These are phyloP conservation scores for Lithophane leautieri DNA, from an alignment of 2,888 invertebrate genomes.

Conservation along the genomic window DNA sequence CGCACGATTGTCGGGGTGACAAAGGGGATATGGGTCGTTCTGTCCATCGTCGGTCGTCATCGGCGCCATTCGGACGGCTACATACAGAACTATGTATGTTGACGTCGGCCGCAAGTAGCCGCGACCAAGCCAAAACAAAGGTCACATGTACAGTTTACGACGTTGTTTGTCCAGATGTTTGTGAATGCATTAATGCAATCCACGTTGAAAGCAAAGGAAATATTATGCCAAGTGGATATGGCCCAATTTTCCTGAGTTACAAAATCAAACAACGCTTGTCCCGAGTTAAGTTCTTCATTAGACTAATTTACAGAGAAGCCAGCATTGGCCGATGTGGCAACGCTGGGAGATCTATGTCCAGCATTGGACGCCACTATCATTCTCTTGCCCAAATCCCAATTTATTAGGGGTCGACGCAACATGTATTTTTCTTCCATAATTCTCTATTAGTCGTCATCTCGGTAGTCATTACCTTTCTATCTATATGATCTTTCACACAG, in stretches of 20 bases:
- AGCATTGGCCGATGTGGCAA: too few relatives aligned
- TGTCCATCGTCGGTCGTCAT: neutral
- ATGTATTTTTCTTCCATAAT: neutral
- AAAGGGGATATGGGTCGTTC: neutral
- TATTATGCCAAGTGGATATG: slow-evolving; percentile 8
- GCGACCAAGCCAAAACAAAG: slow-evolving; percentile 30
- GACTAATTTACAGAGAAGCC: neutral
- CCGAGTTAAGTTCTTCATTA: neutral
- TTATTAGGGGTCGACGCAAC: neutral
- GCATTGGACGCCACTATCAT: neutral
- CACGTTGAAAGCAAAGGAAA: slow-evolving; percentile 21
- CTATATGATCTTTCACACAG: neutral
- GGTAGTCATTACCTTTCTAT: neutral
- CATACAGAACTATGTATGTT: slow-evolving; percentile 2
- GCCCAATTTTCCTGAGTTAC: slow-evolving; percentile 8
- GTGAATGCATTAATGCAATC: slow-evolving; percentile 23
- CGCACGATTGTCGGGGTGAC: neutral
- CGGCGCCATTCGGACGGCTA: neutral
- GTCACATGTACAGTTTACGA: slow-evolving; percentile 28
- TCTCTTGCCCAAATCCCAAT: neutral
- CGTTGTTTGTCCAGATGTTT: slow-evolving; percentile 38
- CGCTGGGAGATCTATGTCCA: neutral
- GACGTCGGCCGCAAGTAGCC: neutral
- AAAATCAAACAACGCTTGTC: neutral
- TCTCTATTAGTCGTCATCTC: neutral